phyloP scores from a whole-genome alignment of 23 tunicate species.

The Styela clava region DNA sequence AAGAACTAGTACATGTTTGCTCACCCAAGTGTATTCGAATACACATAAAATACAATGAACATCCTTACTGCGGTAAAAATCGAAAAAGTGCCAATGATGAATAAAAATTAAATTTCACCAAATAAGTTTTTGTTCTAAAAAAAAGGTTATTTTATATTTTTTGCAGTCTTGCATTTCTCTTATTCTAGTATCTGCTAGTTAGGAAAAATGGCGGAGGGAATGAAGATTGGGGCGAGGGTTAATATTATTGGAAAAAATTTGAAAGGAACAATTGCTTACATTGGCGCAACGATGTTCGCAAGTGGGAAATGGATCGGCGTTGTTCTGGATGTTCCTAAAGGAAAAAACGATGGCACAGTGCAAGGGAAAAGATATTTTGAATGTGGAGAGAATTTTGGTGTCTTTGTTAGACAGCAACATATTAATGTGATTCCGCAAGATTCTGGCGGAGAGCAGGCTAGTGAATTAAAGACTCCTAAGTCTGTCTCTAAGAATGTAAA shows the following conservation, averaged over 20 bases:
- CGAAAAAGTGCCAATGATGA: no score
- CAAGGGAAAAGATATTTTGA: slow-evolving; percentile 91
- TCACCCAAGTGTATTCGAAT: no score
- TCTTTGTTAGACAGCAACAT: slow-evolving; percentile 78
- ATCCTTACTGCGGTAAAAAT: no score
- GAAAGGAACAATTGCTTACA: slow-evolving; percentile 63
- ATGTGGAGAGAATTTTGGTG: slow-evolving; percentile 82
- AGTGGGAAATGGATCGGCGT: slow-evolving; percentile 96
- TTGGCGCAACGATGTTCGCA: slow-evolving; percentile 87
- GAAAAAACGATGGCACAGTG: slow-evolving; percentile 84
- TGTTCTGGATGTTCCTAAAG: slow-evolving; percentile 69
- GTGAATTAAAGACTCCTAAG: background rate
- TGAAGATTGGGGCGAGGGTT: slow-evolving; percentile 64
- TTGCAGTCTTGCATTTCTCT: no score
- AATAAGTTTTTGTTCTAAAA: no score
- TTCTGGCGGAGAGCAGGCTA: no score
- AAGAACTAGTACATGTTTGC: no score
- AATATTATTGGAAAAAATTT: slow-evolving; percentile 77
- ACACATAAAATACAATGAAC: no score
- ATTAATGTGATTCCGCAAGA: slow-evolving; percentile 38
- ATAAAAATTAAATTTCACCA: no score
- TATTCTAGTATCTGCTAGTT: no score
- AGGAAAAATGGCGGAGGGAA: slow-evolving; percentile 2
- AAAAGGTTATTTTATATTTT: no score
- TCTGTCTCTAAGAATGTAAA: background rate